Percentiles rank a stretch among this genome's conserved stretches.
These are phyloP conservation scores for Apodemia mormo DNA, from an alignment of 2,888 invertebrate species.

Conservation along the genomic window DNA sequence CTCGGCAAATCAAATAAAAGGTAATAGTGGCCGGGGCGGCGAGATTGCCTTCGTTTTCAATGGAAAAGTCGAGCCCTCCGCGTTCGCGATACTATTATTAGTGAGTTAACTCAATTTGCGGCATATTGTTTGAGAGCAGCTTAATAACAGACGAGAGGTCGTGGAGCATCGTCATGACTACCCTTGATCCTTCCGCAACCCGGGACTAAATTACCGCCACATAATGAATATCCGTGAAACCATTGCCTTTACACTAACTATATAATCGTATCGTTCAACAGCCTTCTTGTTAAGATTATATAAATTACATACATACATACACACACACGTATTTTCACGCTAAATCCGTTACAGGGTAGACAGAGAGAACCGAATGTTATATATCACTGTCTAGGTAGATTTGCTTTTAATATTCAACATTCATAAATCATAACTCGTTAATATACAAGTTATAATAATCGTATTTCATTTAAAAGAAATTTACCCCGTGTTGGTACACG, in stretches of 20 bases:
- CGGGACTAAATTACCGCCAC: constrained; percentile 43
- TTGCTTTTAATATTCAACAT: no score
- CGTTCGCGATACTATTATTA: constrained; percentile 76
- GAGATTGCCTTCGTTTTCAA: constrained; percentile 69
- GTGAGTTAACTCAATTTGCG: constrained; percentile 81
- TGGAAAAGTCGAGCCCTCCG: constrained; percentile 62
- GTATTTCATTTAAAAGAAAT: no score
- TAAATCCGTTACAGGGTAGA: no score
- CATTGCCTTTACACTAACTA: constrained; percentile 21
- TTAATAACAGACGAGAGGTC: constrained; percentile 77
- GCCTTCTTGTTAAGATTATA: no score
- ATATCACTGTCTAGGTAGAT: no score
- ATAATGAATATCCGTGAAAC: constrained; percentile 42
- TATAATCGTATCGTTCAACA: no score
- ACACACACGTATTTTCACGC: no score
- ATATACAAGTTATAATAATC: no score
- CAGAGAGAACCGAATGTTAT: no score
- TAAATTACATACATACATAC: no score
- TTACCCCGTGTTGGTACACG: no score
- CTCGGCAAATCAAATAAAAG: constrained; percentile 72
- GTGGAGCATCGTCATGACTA: constrained; percentile 67
- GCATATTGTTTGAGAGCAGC: constrained; percentile 79
- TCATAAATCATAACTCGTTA: no score
- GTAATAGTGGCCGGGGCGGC: constrained; percentile 62
- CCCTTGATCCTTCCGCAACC: constrained; percentile 58